Percentiles rank a stretch among this genome's conserved stretches.
These are phyloP conservation scores for Drosophila micromelanica DNA, from an alignment of 1,140 invertebrate species.

Conservation along the genomic window DNA sequence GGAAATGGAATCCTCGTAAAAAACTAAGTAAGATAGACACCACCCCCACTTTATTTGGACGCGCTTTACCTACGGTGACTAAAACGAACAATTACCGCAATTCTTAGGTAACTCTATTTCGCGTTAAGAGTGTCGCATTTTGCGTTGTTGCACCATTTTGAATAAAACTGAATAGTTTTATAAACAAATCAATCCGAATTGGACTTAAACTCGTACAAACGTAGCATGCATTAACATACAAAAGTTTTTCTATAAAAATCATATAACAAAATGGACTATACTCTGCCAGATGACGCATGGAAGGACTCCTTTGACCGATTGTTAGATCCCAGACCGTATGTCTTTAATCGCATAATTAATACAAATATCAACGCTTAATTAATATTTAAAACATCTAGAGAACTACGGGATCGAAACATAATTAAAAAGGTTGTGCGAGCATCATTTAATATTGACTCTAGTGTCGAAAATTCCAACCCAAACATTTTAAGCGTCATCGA, in stretches of 20 bases:
- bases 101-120: not conserved
- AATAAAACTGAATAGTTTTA: slow-evolving; percentile 7
- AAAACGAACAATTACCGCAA: too few species aligned
- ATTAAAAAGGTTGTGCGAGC: slow-evolving; percentile 59
- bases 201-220: not conserved
- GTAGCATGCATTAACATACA: not conserved
- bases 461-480: slow-evolving; percentile 69
- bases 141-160: slow-evolving; percentile 1
- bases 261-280: slow-evolving; percentile 44
- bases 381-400: slow-evolving; percentile 34
- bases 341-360: not conserved
- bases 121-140: slow-evolving; percentile 15
- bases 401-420: slow-evolving; percentile 56
- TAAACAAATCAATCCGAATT: not conserved
- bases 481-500: slow-evolving; percentile 10
- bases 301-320: slow-evolving; percentile 77
- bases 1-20: too few species aligned
- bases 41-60: too few species aligned
- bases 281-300: slow-evolving; percentile 59
- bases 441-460: slow-evolving; percentile 75
- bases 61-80: too few species aligned
- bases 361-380: not conserved
- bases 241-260: not conserved
- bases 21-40: too few species aligned
- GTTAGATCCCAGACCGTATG: slow-evolving; percentile 56